Conservation (phyloP, 1,140 invertebrate species). For the Lamellibrachia luymesi region DNA sequence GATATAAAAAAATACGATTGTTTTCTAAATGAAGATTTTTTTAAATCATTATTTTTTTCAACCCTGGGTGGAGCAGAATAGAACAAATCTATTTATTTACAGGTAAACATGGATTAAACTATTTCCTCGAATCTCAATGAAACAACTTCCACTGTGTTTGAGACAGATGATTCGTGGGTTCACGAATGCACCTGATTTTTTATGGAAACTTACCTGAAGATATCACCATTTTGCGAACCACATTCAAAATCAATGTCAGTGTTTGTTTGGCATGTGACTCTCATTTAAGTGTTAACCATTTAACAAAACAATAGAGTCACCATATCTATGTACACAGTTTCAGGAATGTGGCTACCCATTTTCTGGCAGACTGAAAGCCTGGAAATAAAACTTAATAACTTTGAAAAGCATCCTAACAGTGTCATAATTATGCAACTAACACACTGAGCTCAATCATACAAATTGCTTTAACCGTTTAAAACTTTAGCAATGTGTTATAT, state of each 20-base stretch:
- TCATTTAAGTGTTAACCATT: background rate
- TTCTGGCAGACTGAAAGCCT: background rate
- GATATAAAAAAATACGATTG: no score
- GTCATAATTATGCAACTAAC: no score
- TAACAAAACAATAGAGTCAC: background rate
- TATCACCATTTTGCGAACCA: background rate
- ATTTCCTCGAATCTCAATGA: background rate
- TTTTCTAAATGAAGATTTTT: no score
- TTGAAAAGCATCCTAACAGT: background rate
- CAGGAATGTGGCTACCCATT: background rate
- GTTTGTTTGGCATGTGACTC: background rate
- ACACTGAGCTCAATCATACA: no score
- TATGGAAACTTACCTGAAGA: background rate
- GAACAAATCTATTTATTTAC: background rate
- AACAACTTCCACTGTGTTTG: background rate
- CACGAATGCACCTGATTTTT: background rate
- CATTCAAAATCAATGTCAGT: no score
- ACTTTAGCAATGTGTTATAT: no score
- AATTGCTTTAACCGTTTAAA: no score
- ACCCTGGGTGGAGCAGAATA: background rate
- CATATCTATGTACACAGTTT: no score
- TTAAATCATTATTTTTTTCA: no score
- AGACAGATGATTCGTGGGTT: background rate
- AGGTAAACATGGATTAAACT: background rate
- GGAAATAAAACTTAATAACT: background rate